Percentiles rank a stretch among this genome's conserved stretches.
These are phyloP conservation scores for Mionectes olivaceus DNA, from an alignment of 2,797 vertebrate species.

Conservation along the genomic window DNA sequence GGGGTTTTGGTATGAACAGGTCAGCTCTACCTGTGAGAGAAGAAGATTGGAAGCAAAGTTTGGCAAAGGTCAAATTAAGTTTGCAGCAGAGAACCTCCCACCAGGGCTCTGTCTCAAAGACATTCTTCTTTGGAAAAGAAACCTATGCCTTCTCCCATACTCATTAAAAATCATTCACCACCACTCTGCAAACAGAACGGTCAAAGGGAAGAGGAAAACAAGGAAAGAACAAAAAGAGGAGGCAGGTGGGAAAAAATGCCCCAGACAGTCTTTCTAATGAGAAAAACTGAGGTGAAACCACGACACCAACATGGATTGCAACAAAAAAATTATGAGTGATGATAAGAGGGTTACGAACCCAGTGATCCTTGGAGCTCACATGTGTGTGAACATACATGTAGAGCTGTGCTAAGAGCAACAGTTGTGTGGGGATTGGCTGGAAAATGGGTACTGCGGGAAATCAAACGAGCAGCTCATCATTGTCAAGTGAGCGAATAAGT, in stretches of 20 bases:
- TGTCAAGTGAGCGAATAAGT: not conserved
- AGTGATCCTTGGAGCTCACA: not conserved
- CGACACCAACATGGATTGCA: not conserved
- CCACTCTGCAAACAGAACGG: not conserved
- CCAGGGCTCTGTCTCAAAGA: not conserved
- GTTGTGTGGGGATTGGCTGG: not conserved
- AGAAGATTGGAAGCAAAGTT: not conserved
- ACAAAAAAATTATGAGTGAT: not conserved
- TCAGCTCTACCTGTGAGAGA: not conserved
- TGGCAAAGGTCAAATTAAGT: not conserved
- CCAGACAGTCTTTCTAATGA: not conserved
- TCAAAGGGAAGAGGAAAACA: not conserved
- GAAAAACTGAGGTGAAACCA: not conserved
- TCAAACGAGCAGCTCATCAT: not conserved
- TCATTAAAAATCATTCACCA: not conserved
- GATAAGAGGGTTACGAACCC: not conserved
- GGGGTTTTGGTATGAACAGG: not conserved
- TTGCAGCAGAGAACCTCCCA: not conserved
- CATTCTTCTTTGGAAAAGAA: not conserved
- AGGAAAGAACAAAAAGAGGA: not conserved
- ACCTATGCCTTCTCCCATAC: not conserved
- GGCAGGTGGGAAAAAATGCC: not conserved
- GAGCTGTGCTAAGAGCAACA: not conserved
- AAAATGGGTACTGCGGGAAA: not conserved
- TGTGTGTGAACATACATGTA: fast-evolving